Evolutionary conservation across 2,797 vertebrate species (phyloP), one percentile per base, ranked within the genome.

Genomic region (Spheniscus humboldti): DNA sequence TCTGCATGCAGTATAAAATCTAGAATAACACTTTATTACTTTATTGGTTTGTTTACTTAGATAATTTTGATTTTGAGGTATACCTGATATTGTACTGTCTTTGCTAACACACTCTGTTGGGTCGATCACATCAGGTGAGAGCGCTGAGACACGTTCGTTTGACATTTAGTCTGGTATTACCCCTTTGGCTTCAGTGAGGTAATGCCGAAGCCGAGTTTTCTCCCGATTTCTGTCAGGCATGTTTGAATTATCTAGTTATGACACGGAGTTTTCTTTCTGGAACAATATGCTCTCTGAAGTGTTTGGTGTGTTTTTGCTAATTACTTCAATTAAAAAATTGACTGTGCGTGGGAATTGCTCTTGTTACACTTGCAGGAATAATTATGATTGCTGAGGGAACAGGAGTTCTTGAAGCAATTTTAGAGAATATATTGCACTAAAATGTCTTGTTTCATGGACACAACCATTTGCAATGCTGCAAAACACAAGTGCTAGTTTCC

Each of bases 61-160:
- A 23, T 41, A 68, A 16, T 53, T 60, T 55, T 56, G 27, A 50
- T 82, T 66, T 50, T 31, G 56, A 59, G 43, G 39, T 35, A 10
- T 28, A 19, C 6, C 2, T 41, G 35, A 17, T 23, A 7, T 2
- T 13, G 23, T 25, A 1, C 35, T 20, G 50, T 24, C 30, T 19
- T 68, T 86, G 52, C 33, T 53, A 6, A n/a, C 55, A 22, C 18
- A 8, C 18, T 23, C 57, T 5, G 9, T 2, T 33, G 39, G 25
- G 37, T n/a, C 9, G 2, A 9, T 33, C 13, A 6, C 24, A 14
- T 8, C 47, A n/a, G 37, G 37, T 25, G 12, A 60, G 53, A 60
- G 35, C 2, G 0, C 45, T 27, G 69, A 45, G 30, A 37, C 13
- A 33, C 24, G 22, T n/a, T 57, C 0, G 0, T 48, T 4, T 83